Evolutionary conservation across 2,888 invertebrate genomes (phyloP).

Genomic region (Dicroscelio sp.): DNA sequence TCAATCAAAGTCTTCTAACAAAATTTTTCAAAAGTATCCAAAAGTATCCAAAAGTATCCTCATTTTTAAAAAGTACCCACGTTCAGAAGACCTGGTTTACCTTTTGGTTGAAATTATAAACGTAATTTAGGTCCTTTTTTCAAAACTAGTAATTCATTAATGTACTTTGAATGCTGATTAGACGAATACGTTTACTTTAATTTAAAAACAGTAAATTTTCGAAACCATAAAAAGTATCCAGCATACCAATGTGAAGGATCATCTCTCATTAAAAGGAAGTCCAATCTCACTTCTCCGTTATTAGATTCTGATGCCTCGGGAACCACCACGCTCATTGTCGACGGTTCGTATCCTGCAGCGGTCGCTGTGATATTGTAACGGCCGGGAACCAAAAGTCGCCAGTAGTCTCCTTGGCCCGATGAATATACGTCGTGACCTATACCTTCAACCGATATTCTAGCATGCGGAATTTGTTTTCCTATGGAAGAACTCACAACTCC

Average conservation of each 20-base stretch:
- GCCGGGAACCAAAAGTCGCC: slow-evolving; percentile 97
- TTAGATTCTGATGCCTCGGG: slow-evolving; percentile 89
- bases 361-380: slow-evolving; percentile 95
- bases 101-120: no score
- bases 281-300: slow-evolving; percentile 91
- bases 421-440: slow-evolving; percentile 95
- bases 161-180: no score
- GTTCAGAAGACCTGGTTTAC: no score
- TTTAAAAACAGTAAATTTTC: no score
- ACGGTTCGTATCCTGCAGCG: slow-evolving; percentile 94
- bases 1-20: no score
- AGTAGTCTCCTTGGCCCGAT: slow-evolving; percentile 97
- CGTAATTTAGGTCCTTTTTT: no score
- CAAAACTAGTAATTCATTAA: no score
- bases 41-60: no score
- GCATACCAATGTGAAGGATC: slow-evolving; percentile 96
- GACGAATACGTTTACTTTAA: no score
- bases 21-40: no score
- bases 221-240: slow-evolving; percentile 18
- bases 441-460: slow-evolving; percentile 95
- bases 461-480: slow-evolving; percentile 94
- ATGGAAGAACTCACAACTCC: slow-evolving; percentile 97
- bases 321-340: slow-evolving; percentile 93
- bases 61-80: no score
- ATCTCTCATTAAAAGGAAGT: slow-evolving; percentile 96